Base-by-base conservation (phyloP, 2,113 vertebrate species). In the Gasterosteus nipponicus region DNA sequence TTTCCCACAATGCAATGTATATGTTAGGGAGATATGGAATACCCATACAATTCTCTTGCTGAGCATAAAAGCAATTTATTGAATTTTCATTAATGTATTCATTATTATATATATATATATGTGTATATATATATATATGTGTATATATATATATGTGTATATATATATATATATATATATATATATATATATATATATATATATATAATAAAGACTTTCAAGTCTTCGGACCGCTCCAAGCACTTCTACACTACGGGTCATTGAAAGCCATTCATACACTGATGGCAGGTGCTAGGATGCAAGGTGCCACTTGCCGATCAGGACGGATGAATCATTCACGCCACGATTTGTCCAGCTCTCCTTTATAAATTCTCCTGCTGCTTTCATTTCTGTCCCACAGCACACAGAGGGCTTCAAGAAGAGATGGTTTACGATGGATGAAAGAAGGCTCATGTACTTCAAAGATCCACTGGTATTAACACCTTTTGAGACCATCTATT, bases 391-490 rank as follows among this genome's bases (percentile, higher is more conserved):
- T 83, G 77, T 83, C 81, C 80, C 80, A 73, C 87, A 98, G 96
- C 95, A 95, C 79, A 96, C 90, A 57, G 96, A 97, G 73, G 90
- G 94, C 76, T 98, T 98, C 83, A 96, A 95, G 90, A 91, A 93
- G 83, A 94, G 96, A 64, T 97, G 97, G 97, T 98, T 97, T 61
- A 94, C 94, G 10, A 89, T 98, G 94, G 97, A 98, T 70, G 96
- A 97, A 81, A 94, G 96, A 82, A 96, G 91, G 56, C 93, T 97
- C 79, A 87, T 96, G 63, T 98, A 98, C 87, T 96, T 96, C 70
- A 97, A 96, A 92, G 94, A 95, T 59, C 95, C 95, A 0, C 82
- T 98, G 96, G 97, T 97, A 95, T 53, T 26, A 33, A 29, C 22
- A 56, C 53, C 19, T 46, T 46, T 63, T 6, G 29, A 8, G 35